These are phyloP conservation scores for Zaprionus ornatus DNA, from an alignment of 1,140 invertebrate species.

Conservation along the genomic window DNA sequence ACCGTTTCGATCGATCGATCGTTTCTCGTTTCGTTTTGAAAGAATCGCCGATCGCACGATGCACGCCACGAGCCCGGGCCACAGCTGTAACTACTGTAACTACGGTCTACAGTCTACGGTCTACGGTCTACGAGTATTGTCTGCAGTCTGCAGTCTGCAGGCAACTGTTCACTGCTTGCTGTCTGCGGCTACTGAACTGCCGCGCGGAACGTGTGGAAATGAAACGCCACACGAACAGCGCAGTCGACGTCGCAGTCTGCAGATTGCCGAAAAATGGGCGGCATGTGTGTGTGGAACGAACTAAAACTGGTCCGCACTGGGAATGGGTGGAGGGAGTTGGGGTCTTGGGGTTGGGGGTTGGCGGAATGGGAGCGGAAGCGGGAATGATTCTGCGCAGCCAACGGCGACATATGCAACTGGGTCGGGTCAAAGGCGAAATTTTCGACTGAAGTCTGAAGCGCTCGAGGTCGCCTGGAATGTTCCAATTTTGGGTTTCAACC, in stretches of 20 bases:
- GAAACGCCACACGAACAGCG: slow-evolving; percentile 22
- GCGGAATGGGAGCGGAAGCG: neutral
- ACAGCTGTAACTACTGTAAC: neutral
- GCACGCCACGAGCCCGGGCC: neutral
- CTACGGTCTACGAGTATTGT: slow-evolving; percentile 4
- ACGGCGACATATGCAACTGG: slow-evolving; percentile 55
- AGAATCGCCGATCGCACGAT: neutral
- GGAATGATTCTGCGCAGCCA: slow-evolving; percentile 10
- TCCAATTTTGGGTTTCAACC: neutral
- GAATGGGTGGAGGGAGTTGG: neutral
- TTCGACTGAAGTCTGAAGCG: slow-evolving; percentile 29
- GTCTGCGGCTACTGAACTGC: slow-evolving; percentile 23
- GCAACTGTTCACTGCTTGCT: slow-evolving; percentile 20
- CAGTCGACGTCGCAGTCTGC: neutral
- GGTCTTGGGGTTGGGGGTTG: neutral
- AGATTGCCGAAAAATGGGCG: slow-evolving; percentile 50
- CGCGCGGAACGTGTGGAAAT: slow-evolving; percentile 4
- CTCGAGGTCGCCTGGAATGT: slow-evolving; percentile 5
- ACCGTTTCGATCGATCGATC: slow-evolving; percentile 3
- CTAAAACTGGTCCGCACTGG: slow-evolving; percentile 1
- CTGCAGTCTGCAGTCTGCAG: slow-evolving; percentile 16
- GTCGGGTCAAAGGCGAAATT: slow-evolving; percentile 58
- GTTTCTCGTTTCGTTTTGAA: neutral
- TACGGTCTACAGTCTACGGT: neutral
- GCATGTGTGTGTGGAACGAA: slow-evolving; percentile 13